Base-by-base conservation (phyloP, 2,113 vertebrate species). In the Stigmatopora argus region DNA sequence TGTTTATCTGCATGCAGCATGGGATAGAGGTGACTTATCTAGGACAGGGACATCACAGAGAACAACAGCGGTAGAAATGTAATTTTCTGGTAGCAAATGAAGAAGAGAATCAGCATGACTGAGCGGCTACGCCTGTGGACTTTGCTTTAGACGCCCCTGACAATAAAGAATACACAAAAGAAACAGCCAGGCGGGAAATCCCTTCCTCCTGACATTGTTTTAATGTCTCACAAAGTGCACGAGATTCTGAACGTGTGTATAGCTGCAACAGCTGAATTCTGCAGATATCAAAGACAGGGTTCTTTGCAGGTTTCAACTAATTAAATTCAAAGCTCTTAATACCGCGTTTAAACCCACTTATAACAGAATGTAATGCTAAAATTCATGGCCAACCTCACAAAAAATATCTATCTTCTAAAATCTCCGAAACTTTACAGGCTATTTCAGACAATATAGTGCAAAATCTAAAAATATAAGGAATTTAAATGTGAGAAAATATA, bases 11-110 rank as follows among this genome's bases (percentile, higher is more conserved):
- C 74, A 77, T 62, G 74, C 77, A 61, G 61, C 49, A 10, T 61
- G 72, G 75, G 78, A 82, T 71, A 71, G 70, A 81, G 87, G 72
- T 86, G 83, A 86, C 83, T 88, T 86, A 88, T 87, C 83, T 86
- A 79, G 86, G 83, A 79, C 86, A 62, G 76, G 74, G 65, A 87
- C 82, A 89, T 86, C 83, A 87, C 76, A 83, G 73, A 72, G 68
- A 88, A 86, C 78, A 86, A 82, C 76, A 67, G 71, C 56, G 38
- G 77, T n/a, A 66, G 68, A 81, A 86, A 86, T 85, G 83, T 67
- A 80, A 87, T 88, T 86, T 87, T 84, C 86, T 80, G 78, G 66
- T 65, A 73, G 72, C 66, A 21, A 72, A 62, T 64, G 79, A 74
- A 73, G 65, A 79, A 63, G 62, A 79, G 77, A 23, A 46, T 35